phyloP scores from a whole-genome alignment of 2,113 vertebrate species.

The Monarcha castaneiventris region DNA sequence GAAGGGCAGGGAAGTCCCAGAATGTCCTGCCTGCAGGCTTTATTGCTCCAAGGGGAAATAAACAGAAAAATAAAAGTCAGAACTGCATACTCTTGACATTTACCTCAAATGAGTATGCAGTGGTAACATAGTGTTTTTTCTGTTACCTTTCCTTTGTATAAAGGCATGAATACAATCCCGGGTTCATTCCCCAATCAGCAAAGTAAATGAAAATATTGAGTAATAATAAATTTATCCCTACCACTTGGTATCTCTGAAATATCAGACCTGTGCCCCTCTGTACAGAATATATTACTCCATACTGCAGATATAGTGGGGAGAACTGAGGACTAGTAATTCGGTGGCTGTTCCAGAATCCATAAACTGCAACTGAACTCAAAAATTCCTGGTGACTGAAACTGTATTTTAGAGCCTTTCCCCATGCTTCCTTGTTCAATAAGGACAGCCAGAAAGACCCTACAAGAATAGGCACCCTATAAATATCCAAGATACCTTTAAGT shows the following conservation, averaged over 20 bases:
- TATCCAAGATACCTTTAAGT: constrained; percentile 12
- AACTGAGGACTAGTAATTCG: neutral
- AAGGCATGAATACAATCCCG: neutral
- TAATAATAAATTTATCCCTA: neutral
- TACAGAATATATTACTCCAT: neutral
- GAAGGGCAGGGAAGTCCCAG: constrained; percentile 15
- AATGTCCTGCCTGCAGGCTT: constrained; percentile 10
- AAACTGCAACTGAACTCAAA: neutral
- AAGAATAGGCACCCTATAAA: constrained; percentile 46
- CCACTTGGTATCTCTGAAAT: neutral
- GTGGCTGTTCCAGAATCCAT: neutral
- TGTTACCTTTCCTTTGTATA: neutral
- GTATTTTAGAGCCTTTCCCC: neutral
- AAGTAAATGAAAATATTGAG: neutral
- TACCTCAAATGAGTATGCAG: neutral
- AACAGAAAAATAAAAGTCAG: constrained; percentile 17
- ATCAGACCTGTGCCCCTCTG: neutral
- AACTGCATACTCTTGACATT: neutral
- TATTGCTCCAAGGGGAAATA: constrained; percentile 1
- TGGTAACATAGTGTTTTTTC: neutral
- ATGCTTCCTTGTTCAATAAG: neutral
- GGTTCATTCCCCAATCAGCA: neutral
- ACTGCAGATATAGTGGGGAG: neutral
- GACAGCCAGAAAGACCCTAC: neutral
- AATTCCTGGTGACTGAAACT: neutral